These are phyloP conservation scores for Diarsia rubi DNA, from an alignment of 2,888 invertebrate genomes.

Conservation along the genomic window DNA sequence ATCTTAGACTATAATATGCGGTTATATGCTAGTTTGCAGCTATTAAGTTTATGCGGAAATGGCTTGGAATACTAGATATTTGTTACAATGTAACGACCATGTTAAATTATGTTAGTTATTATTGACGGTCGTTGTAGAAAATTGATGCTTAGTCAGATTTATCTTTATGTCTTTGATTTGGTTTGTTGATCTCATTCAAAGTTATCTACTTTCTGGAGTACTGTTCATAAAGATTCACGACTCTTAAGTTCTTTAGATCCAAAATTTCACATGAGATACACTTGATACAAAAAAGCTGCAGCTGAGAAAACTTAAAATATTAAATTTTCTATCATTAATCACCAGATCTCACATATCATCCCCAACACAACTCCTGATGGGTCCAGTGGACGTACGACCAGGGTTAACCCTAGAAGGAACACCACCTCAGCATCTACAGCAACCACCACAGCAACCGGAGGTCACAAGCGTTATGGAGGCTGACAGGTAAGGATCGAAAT, in stretches of 20 bases:
- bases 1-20: conserved; percentile 47
- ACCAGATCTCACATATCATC: conserved; percentile 88
- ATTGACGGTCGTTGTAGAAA: conserved; percentile 12
- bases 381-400: conserved; percentile 85
- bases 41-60: conserved; percentile 29
- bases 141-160: conserved; percentile 19
- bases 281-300: neutral
- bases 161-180: conserved; percentile 4
- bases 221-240: neutral
- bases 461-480: conserved; percentile 90
- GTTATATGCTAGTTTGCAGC: conserved; percentile 7
- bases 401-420: conserved; percentile 85
- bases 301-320: neutral
- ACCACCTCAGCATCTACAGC: conserved; percentile 85
- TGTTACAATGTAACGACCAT: conserved; percentile 11
- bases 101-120: conserved; percentile 4
- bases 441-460: conserved; percentile 85
- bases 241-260: neutral
- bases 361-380: conserved; percentile 88
- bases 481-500: conserved; percentile 79
- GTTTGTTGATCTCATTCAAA: neutral
- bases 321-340: neutral
- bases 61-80: conserved; percentile 33
- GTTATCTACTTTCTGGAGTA: neutral
- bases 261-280: neutral